These are phyloP conservation scores for Ageneiosus marmoratus DNA, from an alignment of 2,113 vertebrate species.

Conservation along the genomic window DNA sequence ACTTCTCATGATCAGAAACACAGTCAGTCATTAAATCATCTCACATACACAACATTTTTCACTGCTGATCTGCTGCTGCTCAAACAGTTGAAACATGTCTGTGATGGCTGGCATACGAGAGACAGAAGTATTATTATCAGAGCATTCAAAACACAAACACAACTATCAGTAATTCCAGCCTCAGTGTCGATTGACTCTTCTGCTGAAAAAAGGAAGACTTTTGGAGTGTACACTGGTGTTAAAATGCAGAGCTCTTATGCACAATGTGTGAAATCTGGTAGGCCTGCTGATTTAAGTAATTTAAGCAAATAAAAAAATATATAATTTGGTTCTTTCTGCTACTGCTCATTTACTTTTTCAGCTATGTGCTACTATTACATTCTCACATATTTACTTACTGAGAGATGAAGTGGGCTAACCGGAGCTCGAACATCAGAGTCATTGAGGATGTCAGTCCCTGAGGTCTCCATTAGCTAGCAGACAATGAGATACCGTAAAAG, in stretches of 20 bases:
- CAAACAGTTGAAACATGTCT: not conserved
- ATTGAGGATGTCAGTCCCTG: constrained; percentile 90
- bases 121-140: too few relatives aligned
- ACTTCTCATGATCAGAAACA: not conserved
- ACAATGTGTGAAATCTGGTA: not conserved
- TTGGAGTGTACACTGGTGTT: not conserved
- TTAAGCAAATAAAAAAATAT: not conserved
- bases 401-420: constrained; percentile 92
- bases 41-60: not conserved
- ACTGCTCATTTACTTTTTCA: not conserved
- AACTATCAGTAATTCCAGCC: not conserved
- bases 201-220: not conserved
- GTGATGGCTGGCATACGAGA: not conserved
- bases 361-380: too few relatives aligned
- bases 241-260: not conserved
- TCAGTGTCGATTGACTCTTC: not conserved
- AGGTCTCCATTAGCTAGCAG: constrained; percentile 91
- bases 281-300: not conserved
- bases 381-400: constrained; percentile 78
- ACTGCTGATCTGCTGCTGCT: not conserved
- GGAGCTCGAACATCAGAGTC: constrained; percentile 89
- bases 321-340: not conserved
- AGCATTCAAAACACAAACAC: not conserved
- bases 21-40: not conserved
- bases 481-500: not conserved